These are phyloP conservation scores for Crossaster papposus DNA, from an alignment of 53 echinoderm and acorn worm genomes.

Conservation along the genomic window DNA sequence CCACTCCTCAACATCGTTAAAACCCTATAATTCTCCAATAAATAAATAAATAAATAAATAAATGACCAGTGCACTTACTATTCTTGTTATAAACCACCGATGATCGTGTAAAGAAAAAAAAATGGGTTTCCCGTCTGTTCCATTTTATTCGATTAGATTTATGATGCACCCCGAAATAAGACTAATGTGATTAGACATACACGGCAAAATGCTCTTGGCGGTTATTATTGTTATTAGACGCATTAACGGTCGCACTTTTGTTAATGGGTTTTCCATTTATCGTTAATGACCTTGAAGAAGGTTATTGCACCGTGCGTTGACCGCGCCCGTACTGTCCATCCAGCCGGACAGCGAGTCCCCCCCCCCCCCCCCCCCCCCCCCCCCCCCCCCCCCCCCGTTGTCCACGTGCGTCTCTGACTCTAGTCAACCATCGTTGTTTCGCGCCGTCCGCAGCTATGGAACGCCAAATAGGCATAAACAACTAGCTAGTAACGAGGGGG, in stretches of 20 bases:
- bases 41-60: too few species aligned
- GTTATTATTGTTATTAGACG: background rate
- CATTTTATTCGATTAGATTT: background rate
- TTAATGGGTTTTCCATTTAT: background rate
- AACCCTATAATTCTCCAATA: too few species aligned
- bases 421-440: too few species aligned
- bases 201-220: background rate
- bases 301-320: constrained; percentile 32
- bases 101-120: background rate
- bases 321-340: background rate
- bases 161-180: background rate
- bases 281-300: constrained; percentile 32
- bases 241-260: background rate
- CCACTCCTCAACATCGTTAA: background rate
- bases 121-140: constrained; percentile 15
- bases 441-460: too few species aligned
- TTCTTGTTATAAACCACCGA: background rate
- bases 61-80: background rate
- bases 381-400: background rate
- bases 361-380: background rate
- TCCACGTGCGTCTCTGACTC: background rate
- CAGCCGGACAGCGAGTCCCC: background rate
- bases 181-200: background rate
- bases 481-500: too few species aligned
- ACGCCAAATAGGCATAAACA: too few species aligned